phyloP scores from a whole-genome alignment of 2,888 invertebrate genomes.

The Pseudococcus viburni region DNA sequence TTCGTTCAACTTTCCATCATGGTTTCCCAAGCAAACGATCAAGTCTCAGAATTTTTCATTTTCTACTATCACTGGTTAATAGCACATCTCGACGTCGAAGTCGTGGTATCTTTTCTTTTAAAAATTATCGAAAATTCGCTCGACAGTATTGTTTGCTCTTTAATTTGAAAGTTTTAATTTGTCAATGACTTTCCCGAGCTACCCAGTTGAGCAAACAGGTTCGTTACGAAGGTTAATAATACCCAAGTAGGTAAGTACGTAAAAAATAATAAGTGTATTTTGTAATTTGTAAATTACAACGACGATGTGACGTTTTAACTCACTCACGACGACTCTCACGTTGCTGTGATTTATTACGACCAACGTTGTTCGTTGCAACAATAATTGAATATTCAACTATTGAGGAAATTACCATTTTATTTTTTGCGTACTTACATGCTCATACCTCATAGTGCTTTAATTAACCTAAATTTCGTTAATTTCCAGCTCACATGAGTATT shows the following conservation, averaged over 20 bases:
- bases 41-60: background rate
- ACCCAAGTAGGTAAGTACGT: background rate
- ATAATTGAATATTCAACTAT: constrained; percentile 52
- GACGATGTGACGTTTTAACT: background rate
- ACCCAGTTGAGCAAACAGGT: constrained; percentile 26
- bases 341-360: constrained; percentile 6
- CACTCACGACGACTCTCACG: background rate
- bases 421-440: background rate
- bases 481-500: no score
- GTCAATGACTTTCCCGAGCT: background rate
- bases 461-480: constrained; percentile 26
- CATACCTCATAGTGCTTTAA: background rate
- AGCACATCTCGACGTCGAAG: background rate
- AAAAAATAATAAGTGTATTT: background rate
- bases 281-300: background rate
- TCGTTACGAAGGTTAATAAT: constrained; percentile 32
- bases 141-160: constrained; percentile 22
- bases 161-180: background rate
- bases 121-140: constrained; percentile 36
- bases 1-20: background rate
- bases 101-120: background rate
- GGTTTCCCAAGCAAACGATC: background rate
- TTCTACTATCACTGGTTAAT: background rate
- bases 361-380: background rate
- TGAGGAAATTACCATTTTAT: constrained; percentile 51